A percentile compares a stretch with the other conserved stretches of the same genome.
Evolutionary conservation across 1,140 invertebrate species (phyloP).

Genomic region (Drosophila sp.): DNA sequence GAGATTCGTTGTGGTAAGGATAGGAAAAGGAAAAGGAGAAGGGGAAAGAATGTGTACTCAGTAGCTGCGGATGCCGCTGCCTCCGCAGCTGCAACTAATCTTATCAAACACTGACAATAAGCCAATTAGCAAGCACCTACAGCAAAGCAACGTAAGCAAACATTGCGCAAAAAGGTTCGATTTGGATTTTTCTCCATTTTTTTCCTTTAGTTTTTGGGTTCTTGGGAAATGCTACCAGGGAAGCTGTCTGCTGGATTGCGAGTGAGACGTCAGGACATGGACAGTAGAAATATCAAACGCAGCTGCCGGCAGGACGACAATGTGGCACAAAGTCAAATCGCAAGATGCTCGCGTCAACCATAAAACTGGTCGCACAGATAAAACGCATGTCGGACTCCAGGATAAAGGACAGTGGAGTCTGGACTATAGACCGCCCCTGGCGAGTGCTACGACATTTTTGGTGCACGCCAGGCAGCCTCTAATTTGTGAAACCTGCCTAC

Average conservation of each 20-base stretch:
- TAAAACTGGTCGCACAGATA: constrained; percentile 65
- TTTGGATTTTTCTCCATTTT: constrained; percentile 19
- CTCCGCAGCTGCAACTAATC: constrained; percentile 70
- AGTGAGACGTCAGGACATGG: constrained; percentile 65
- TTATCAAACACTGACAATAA: constrained; percentile 82
- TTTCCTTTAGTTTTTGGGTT: constrained; percentile 29
- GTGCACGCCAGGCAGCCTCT: constrained; percentile 58
- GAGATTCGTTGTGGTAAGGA: too few relatives aligned
- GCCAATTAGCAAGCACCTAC: constrained; percentile 82
- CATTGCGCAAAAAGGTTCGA: constrained; percentile 68
- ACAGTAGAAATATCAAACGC: constrained; percentile 48
- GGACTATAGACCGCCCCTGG: constrained; percentile 54
- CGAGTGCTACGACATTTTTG: constrained; percentile 40
- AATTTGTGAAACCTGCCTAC: constrained; percentile 81
- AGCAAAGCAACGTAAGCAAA: constrained; percentile 54
- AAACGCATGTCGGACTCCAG: constrained; percentile 48
- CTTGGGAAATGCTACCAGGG: constrained; percentile 73
- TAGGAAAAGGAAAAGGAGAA: background rate
- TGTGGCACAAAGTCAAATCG: constrained; percentile 54
- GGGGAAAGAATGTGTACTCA: constrained; percentile 15
- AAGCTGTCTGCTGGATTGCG: constrained; percentile 53
- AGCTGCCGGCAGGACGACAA: constrained; percentile 71
- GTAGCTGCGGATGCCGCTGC: too few relatives aligned
- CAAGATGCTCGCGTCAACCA: constrained; percentile 69
- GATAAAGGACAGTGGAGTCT: constrained; percentile 19